These are phyloP conservation scores for Erebia epiphron DNA, from an alignment of 2,888 invertebrate species.

Conservation along the genomic window DNA sequence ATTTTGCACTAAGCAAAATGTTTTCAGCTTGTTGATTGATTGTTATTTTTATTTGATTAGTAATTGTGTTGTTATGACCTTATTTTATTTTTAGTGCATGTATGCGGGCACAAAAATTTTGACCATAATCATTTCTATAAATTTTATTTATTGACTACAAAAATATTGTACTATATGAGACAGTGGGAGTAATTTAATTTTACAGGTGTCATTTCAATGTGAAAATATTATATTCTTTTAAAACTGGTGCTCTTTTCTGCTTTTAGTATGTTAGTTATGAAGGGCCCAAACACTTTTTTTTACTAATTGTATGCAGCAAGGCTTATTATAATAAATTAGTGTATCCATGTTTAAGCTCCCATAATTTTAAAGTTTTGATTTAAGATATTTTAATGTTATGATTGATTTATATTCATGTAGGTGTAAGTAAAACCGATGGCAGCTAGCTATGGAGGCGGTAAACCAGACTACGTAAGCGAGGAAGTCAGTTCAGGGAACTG, in stretches of 20 bases:
- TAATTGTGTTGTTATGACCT: conserved; percentile 39
- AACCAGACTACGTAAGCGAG: background rate
- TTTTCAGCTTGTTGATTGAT: conserved; percentile 53
- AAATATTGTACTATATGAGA: background rate
- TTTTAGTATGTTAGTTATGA: conserved; percentile 18
- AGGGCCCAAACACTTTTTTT: conserved; percentile 17
- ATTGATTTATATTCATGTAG: conserved; percentile 4
- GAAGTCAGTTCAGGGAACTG: background rate
- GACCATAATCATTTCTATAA: conserved; percentile 27
- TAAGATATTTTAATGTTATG: background rate
- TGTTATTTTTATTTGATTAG: conserved; percentile 52
- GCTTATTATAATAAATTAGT: background rate
- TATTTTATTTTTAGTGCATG: conserved; percentile 40
- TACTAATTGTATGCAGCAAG: background rate
- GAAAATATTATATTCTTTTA: conserved; percentile 30
- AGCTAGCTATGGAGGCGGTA: background rate
- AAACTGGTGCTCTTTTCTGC: conserved; percentile 37
- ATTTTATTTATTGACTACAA: background rate
- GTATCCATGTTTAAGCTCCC: background rate
- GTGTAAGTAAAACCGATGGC: conserved; percentile 1
- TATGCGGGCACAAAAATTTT: conserved; percentile 51
- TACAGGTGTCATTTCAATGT: conserved; percentile 32
- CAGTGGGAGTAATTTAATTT: conserved; percentile 21
- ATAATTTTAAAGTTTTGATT: conserved; percentile 5
- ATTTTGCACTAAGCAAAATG: conserved; percentile 40